These are phyloP conservation scores for Tethea ocularis DNA, from an alignment of 2,888 invertebrate species.

Conservation along the genomic window DNA sequence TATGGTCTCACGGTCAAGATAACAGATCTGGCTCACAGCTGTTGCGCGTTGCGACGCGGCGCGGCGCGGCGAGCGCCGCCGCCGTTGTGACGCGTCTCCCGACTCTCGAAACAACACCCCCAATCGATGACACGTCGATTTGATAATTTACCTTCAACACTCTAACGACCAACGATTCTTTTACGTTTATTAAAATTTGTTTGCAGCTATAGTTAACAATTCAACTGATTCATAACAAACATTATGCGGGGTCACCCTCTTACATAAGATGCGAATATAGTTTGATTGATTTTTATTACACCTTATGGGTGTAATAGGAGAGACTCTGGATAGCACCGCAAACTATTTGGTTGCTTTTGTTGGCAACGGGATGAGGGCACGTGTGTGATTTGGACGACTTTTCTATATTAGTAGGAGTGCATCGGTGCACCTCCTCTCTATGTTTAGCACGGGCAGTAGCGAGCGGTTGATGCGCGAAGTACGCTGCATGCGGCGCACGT, in stretches of 20 bases:
- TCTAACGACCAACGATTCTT: constrained; percentile 15
- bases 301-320: constrained; percentile 20
- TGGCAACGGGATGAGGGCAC: constrained; percentile 39
- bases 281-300: constrained; percentile 29
- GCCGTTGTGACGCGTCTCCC: constrained; percentile 51
- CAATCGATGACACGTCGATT: constrained; percentile 58
- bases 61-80: constrained; percentile 20
- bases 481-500: constrained; percentile 41
- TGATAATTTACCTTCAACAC: constrained; percentile 24
- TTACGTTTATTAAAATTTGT: constrained; percentile 10
- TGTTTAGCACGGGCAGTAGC: constrained; percentile 61
- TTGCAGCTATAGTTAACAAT: neutral
- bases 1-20: constrained; percentile 79
- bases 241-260: constrained; percentile 30
- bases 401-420: constrained; percentile 51
- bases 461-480: constrained; percentile 51
- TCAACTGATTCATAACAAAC: constrained; percentile 5
- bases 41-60: constrained; percentile 69
- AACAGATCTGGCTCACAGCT: constrained; percentile 74
- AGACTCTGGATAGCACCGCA: constrained; percentile 20
- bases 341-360: constrained; percentile 23
- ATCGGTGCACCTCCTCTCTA: constrained; percentile 69
- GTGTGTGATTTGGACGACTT: constrained; percentile 43
- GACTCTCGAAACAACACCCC: constrained; percentile 61
- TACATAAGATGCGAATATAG: constrained; percentile 35